Evolutionary conservation across 2,888 invertebrate species (phyloP).

Genomic region (Seira sanloemensis): DNA sequence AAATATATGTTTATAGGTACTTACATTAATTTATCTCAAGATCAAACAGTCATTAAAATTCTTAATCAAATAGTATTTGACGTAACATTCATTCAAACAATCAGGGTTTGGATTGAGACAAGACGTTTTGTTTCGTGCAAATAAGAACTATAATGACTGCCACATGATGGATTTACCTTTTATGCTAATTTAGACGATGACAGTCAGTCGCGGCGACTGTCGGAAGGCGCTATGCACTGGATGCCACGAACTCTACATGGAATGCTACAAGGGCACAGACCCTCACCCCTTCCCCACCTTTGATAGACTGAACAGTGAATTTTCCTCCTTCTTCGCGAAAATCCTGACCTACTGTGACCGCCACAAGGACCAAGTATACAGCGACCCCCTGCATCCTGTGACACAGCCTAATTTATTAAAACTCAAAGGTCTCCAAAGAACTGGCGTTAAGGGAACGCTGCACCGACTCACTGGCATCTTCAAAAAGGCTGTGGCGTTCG

Average conservation of each 20-base stretch:
- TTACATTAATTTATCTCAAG: neutral
- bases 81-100: neutral
- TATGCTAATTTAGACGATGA: slow-evolving; percentile 29
- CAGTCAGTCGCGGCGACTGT: slow-evolving; percentile 5
- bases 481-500: slow-evolving; percentile 35
- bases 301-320: slow-evolving; percentile 40
- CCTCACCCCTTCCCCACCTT: slow-evolving; percentile 33
- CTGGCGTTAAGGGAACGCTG: slow-evolving; percentile 13
- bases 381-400: slow-evolving; percentile 27
- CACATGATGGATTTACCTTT: neutral
- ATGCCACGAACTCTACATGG: slow-evolving; percentile 44
- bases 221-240: slow-evolving; percentile 19
- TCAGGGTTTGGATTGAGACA: too few relatives aligned
- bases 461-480: slow-evolving; percentile 4
- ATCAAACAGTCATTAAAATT: neutral
- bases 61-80: neutral
- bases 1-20: too few relatives aligned
- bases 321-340: slow-evolving; percentile 23
- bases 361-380: slow-evolving; percentile 29
- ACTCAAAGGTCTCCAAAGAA: neutral
- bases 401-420: slow-evolving; percentile 26
- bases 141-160: too few relatives aligned
- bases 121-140: neutral
- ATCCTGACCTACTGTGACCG: slow-evolving; percentile 12
- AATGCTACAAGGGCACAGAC: slow-evolving; percentile 27